Percentiles rank a stretch among this genome's conserved stretches.
Conservation (phyloP, 1,140 invertebrate genomes). For the Thalassaphorura encarpata region DNA sequence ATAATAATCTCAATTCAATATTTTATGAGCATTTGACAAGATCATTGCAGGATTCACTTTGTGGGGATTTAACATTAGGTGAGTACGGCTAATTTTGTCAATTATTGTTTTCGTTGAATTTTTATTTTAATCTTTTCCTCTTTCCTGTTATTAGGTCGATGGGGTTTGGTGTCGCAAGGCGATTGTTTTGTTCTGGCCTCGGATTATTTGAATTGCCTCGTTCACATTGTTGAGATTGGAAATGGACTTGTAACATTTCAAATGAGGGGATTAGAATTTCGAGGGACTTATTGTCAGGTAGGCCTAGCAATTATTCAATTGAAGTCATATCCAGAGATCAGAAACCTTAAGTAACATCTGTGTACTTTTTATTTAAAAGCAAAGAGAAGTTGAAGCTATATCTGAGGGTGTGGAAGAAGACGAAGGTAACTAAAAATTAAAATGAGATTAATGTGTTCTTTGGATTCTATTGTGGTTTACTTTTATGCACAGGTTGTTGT, state of each 20-base stretch:
- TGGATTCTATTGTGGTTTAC: constrained; percentile 9
- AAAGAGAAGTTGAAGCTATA: constrained; percentile 73
- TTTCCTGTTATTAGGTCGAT: constrained; percentile 46
- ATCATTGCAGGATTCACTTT: constrained; percentile 89
- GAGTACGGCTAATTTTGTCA: constrained; percentile 30
- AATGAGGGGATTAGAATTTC: constrained; percentile 90
- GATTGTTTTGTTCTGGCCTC: constrained; percentile 97
- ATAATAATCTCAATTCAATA: constrained; percentile 98
- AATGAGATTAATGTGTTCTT: constrained; percentile 4
- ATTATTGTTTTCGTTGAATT: background rate
- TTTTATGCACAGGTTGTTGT: constrained; percentile 67
- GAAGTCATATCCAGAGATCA: background rate
- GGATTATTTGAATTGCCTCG: constrained; percentile 93
- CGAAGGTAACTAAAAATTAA: constrained; percentile 49
- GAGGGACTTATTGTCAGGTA: constrained; percentile 99
- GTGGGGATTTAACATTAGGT: constrained; percentile 85
- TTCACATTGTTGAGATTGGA: constrained; percentile 96
- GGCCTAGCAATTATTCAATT: constrained; percentile 58
- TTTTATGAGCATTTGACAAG: constrained; percentile 98
- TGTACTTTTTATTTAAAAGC: too few relatives aligned
- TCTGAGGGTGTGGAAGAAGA: constrained; percentile 94
- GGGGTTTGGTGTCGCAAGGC: constrained; percentile 83
- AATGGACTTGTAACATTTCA: constrained; percentile 98
- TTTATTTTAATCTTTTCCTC: background rate
- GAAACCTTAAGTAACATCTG: background rate